Conservation (phyloP, 2,113 vertebrate species). For the Natator depressus region DNA sequence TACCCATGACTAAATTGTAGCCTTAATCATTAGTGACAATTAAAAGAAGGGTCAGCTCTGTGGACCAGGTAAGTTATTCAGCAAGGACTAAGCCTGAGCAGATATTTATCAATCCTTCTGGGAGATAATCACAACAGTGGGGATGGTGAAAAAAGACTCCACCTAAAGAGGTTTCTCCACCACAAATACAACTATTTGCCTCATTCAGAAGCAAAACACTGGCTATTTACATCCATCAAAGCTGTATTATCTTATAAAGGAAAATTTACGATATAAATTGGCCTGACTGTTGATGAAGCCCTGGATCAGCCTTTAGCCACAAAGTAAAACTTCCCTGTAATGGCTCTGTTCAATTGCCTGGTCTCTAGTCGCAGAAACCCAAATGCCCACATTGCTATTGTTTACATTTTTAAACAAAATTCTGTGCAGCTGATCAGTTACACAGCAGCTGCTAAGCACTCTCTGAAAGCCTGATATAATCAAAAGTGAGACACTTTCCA, state of each 20-base stretch:
- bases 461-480: neutral
- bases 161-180: neutral
- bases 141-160: conserved; percentile 2
- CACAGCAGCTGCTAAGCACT: neutral
- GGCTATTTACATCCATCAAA: neutral
- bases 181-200: conserved; percentile 15
- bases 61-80: conserved; percentile 5
- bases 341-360: neutral
- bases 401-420: neutral
- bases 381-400: neutral
- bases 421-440: neutral
- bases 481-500: neutral
- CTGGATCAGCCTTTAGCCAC: conserved; percentile 31
- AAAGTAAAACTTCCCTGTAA: conserved; percentile 18
- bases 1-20: too few species aligned
- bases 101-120: neutral
- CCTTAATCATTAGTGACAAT: neutral
- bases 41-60: neutral
- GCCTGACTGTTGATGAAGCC: conserved; percentile 33
- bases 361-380: conserved; percentile 15
- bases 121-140: neutral
- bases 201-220: conserved; percentile 50
- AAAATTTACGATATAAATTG: conserved; percentile 4
- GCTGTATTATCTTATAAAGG: conserved; percentile 10
- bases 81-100: conserved; percentile 30